Base-by-base conservation (phyloP, 1,140 invertebrate genomes). In the Phymastichus coffea region DNA sequence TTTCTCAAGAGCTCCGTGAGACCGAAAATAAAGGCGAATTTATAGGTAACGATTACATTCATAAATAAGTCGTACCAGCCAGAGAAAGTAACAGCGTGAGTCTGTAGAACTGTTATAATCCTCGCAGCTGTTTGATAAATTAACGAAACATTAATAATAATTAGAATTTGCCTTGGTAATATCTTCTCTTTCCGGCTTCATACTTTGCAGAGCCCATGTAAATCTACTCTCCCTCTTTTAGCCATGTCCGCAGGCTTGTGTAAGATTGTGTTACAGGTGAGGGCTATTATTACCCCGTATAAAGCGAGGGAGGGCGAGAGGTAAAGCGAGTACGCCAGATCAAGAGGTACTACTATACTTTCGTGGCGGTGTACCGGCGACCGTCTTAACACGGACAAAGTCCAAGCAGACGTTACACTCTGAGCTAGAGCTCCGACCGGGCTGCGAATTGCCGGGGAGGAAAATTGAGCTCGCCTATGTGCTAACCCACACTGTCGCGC, bases 91-190 rank as follows among this genome's bases (percentile, higher is more conserved):
- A 57, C 49, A 49, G 48, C 55, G 55, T 19, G n/a, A n/a, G n/a
- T n/a, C n/a, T n/a, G n/a, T n/a, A n/a, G n/a, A n/a, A n/a, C n/a
- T n/a, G n/a, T n/a, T n/a, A n/a, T n/a, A n/a, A n/a, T n/a, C n/a
- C n/a, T n/a, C n/a, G n/a, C n/a, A n/a, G n/a, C n/a, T n/a, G n/a
- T 9, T 26, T 56, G 28, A 51, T 49, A 58, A 51, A 58, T 58
- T 58, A 28, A 35, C 48, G 48, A 44, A 58, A 58, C 57, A 58
- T 59, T 59, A 59, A 59, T 59, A 59, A 59, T 53, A 59, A 59
- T 59, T 53, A 58, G 43, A 33, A 58, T 58, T 58, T 38, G 37
- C 20, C 43, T n/a, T 28, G 40, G 26, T 15, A n/a, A 26, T 9
- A 22, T 47, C 25, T 20, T 26, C 26, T 41, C 17, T 44, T 25